Percentiles rank a stretch among this genome's conserved stretches.
Evolutionary conservation across 2,113 vertebrate genomes (phyloP).

Genomic region (Equus przewalskii): DNA sequence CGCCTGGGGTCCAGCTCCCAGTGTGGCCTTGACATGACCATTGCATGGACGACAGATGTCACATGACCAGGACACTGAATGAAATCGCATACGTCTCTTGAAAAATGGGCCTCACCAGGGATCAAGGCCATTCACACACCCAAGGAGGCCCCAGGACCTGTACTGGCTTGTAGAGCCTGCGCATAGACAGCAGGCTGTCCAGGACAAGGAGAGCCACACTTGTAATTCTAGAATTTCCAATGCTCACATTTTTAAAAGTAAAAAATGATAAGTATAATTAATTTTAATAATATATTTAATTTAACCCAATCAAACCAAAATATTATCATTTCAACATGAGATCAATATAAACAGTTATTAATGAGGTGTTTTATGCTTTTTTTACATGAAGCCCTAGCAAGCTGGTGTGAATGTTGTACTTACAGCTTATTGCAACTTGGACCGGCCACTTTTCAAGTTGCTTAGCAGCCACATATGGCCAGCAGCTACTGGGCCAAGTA

Average conservation of each 20-base stretch:
- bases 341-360: neutral
- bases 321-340: neutral
- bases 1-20: neutral
- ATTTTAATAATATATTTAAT: neutral
- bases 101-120: neutral
- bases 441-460: neutral
- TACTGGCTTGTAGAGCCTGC: no score
- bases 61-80: neutral
- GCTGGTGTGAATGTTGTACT: neutral
- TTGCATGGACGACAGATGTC: neutral
- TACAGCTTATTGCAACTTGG: neutral
- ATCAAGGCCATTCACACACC: no score
- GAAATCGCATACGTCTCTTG: neutral
- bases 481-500: neutral
- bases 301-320: neutral
- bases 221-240: neutral
- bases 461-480: neutral
- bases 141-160: no score
- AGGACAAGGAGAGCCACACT: neutral
- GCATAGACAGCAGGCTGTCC: fast-evolving
- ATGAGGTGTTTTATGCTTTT: neutral
- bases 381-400: neutral
- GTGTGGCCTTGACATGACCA: neutral
- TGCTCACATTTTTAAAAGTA: neutral
- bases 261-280: neutral